phyloP scores from a whole-genome alignment of 2,797 vertebrate genomes.

The Distichodus sexfasciatus region DNA sequence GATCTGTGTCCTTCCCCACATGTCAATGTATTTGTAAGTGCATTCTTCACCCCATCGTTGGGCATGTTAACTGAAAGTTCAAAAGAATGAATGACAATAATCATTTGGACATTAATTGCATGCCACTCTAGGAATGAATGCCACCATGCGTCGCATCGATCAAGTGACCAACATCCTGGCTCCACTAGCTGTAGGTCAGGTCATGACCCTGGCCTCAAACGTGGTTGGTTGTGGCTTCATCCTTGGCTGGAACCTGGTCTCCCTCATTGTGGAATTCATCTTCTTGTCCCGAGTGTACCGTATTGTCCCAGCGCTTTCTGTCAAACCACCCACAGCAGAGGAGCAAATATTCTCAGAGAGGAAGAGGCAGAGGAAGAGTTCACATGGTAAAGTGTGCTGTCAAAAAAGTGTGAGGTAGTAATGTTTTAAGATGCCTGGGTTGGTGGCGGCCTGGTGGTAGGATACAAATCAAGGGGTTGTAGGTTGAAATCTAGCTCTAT shows the following conservation, averaged over 20 bases:
- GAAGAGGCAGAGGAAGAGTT: conserved; percentile 56
- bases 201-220: conserved; percentile 80
- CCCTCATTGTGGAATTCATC: conserved; percentile 80
- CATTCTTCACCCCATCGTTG: too few species aligned
- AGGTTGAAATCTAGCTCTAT: too few species aligned
- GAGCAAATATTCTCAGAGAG: conserved; percentile 63
- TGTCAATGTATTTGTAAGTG: too few species aligned
- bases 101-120: too few species aligned
- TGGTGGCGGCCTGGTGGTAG: too few species aligned
- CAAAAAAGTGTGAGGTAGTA: too few species aligned
- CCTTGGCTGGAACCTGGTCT: conserved; percentile 81
- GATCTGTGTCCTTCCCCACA: conserved; percentile 53
- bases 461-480: too few species aligned
- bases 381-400: conserved; percentile 57
- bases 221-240: conserved; percentile 81
- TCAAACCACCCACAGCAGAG: conserved; percentile 66
- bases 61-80: too few species aligned
- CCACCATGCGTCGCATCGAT: conserved; percentile 74
- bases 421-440: too few species aligned
- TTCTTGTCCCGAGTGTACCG: conserved; percentile 79
- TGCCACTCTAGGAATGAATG: conserved; percentile 82
- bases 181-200: conserved; percentile 75
- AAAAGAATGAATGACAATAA: too few species aligned
- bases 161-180: conserved; percentile 79
- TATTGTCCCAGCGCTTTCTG: conserved; percentile 74